Evolutionary conservation across 2,113 vertebrate genomes (phyloP).

Genomic region (Nycticorax nycticorax): DNA sequence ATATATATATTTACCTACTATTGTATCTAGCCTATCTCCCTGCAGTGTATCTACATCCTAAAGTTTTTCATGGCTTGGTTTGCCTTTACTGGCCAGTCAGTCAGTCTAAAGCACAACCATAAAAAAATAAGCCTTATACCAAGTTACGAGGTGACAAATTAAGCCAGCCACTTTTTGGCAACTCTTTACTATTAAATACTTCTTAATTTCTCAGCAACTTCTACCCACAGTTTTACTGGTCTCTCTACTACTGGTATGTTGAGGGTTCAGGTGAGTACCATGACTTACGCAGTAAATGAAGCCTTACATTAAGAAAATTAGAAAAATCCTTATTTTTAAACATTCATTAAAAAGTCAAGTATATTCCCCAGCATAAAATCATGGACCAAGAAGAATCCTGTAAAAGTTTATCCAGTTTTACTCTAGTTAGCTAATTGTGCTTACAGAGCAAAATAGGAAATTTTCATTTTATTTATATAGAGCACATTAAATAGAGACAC

Average conservation of each 20-base stretch:
- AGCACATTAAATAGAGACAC: neutral
- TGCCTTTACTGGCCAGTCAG: neutral
- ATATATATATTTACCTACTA: neutral
- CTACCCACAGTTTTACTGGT: neutral
- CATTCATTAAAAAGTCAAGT: neutral
- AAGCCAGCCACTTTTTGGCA: neutral
- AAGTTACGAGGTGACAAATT: neutral
- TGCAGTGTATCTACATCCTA: neutral
- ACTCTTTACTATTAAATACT: neutral
- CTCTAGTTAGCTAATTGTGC: neutral
- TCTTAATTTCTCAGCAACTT: neutral
- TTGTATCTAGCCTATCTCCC: neutral
- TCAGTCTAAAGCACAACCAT: neutral
- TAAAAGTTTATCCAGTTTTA: neutral
- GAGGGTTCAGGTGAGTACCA: neutral
- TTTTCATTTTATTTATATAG: neutral
- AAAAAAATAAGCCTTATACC: neutral
- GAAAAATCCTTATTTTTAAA: neutral
- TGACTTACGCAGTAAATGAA: neutral
- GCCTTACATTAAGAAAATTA: neutral
- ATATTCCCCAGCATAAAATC: neutral
- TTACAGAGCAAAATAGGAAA: neutral
- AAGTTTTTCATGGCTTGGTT: neutral
- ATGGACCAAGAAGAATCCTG: neutral
- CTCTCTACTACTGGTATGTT: neutral